phyloP scores from a whole-genome alignment of 2,797 vertebrate species.

The Toxotes lorentzi region DNA sequence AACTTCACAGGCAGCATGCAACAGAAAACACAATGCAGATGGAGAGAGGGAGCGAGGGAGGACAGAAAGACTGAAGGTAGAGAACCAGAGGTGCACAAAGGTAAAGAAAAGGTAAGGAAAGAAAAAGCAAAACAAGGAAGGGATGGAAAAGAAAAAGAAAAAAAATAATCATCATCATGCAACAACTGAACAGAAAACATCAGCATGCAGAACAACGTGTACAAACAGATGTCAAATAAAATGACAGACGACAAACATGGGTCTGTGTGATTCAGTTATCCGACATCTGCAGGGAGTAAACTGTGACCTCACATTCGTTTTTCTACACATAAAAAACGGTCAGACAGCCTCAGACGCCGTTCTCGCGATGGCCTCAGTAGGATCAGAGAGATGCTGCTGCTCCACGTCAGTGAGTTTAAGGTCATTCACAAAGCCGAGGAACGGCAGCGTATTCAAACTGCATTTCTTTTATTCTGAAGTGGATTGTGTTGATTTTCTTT shows the following conservation, averaged over 20 bases:
- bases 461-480: no score
- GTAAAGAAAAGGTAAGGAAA: background rate
- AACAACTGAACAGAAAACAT: conserved; percentile 48
- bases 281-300: no score
- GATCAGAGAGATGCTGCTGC: no score
- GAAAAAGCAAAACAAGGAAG: background rate
- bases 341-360: no score
- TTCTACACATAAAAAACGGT: no score
- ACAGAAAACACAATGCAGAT: background rate
- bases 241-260: background rate
- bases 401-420: no score
- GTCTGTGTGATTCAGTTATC: no score
- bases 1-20: conserved; percentile 63
- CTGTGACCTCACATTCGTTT: no score
- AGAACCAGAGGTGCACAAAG: background rate
- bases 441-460: no score
- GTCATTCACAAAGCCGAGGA: no score
- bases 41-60: background rate
- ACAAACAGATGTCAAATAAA: background rate
- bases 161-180: conserved; percentile 62
- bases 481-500: no score
- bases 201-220: conserved; percentile 23
- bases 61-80: background rate
- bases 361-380: no score
- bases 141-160: conserved; percentile 10